Evolutionary conservation across 2,888 invertebrate genomes (phyloP).

Genomic region (Dryocosmus kuriphilus): DNA sequence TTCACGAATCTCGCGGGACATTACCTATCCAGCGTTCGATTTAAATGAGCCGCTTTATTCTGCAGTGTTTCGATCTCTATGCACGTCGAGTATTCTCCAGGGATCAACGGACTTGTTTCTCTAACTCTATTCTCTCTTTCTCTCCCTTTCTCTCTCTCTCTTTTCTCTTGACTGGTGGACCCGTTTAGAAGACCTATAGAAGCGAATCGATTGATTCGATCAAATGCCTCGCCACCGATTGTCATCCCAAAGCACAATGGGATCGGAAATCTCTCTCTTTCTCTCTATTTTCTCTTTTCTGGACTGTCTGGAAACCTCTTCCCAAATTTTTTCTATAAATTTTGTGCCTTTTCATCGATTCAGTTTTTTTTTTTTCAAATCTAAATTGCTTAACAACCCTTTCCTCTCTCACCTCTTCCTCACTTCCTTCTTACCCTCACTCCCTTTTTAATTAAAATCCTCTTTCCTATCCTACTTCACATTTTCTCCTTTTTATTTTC

Average conservation of each 20-base stretch:
- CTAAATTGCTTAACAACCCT: not conserved
- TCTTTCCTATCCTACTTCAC: too few relatives aligned
- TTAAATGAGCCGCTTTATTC: slow-evolving; percentile 70
- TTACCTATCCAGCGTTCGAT: slow-evolving; percentile 68
- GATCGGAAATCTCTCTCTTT: slow-evolving; percentile 53
- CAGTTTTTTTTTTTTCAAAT: not conserved
- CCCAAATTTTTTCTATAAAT: slow-evolving; percentile 36
- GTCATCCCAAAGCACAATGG: slow-evolving; percentile 73
- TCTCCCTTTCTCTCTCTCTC: slow-evolving; percentile 38
- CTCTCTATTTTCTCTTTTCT: slow-evolving; percentile 49
- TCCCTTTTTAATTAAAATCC: too few relatives aligned
- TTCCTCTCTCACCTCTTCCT: too few relatives aligned
- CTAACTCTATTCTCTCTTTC: slow-evolving; percentile 10
- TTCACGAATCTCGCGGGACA: slow-evolving; percentile 68
- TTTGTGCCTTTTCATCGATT: not conserved
- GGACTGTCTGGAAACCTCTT: slow-evolving; percentile 15
- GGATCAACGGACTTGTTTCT: slow-evolving; percentile 56
- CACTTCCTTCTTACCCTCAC: too few relatives aligned
- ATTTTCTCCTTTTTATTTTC: too few relatives aligned
- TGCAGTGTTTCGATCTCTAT: slow-evolving; percentile 41
- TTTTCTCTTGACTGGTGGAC: slow-evolving; percentile 54
- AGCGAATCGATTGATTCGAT: slow-evolving; percentile 73
- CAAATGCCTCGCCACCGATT: slow-evolving; percentile 72
- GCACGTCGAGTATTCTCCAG: slow-evolving; percentile 58
- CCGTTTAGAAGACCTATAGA: slow-evolving; percentile 69